These are phyloP conservation scores for Cathartes aura DNA, from an alignment of 2,113 vertebrate species.

Conservation along the genomic window DNA sequence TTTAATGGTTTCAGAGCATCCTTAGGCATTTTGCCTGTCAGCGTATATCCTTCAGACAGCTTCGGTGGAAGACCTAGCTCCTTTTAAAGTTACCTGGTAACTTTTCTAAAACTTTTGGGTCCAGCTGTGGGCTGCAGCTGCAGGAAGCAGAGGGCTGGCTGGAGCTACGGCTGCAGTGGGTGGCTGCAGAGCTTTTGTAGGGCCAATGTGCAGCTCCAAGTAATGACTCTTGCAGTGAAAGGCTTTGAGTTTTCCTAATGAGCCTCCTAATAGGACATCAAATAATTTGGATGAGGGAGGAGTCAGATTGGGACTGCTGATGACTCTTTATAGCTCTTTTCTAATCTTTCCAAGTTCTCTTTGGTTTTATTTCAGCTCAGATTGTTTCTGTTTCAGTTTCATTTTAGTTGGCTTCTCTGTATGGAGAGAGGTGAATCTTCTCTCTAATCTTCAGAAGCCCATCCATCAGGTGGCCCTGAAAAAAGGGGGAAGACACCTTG, in stretches of 20 bases:
- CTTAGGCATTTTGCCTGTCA: accelerated
- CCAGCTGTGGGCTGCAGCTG: not conserved
- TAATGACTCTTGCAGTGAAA: not conserved
- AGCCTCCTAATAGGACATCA: conserved; percentile 40
- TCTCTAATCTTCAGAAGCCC: not conserved
- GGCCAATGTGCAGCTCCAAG: not conserved
- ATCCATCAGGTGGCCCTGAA: not conserved
- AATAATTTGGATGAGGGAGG: conserved; percentile 34
- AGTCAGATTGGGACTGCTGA: not conserved
- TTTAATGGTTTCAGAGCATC: not conserved
- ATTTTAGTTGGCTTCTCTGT: not conserved
- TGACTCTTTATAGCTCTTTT: not conserved
- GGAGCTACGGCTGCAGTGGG: not conserved
- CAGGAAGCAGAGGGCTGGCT: not conserved
- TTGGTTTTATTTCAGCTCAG: not conserved
- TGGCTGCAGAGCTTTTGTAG: not conserved
- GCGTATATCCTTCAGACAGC: accelerated
- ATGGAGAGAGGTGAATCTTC: not conserved
- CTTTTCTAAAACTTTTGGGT: not conserved
- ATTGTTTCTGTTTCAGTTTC: not conserved
- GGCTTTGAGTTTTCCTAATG: conserved; percentile 19
- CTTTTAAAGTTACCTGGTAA: no score
- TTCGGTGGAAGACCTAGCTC: accelerated
- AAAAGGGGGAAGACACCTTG: not conserved
- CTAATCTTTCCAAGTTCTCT: not conserved